A percentile compares a stretch with the other conserved stretches of the same genome.
Conservation (phyloP, 2,888 invertebrate genomes). For the Amphimallon solstitiale region DNA sequence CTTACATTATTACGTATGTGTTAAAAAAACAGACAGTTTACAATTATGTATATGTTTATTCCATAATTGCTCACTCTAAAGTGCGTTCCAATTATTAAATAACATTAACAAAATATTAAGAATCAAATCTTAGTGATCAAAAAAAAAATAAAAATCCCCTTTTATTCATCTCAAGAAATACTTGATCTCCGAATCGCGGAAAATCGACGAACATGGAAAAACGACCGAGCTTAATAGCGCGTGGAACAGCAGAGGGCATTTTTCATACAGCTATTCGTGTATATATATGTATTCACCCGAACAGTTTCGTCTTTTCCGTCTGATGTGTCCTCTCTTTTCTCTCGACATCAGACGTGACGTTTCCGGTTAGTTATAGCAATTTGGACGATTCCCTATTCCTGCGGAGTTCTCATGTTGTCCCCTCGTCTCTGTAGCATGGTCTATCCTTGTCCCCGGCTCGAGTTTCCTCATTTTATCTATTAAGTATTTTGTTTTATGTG, state of each 20-base stretch:
- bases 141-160: slow-evolving; percentile 26
- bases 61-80: no score
- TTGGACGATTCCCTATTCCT: not conserved
- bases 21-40: no score
- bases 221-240: slow-evolving; percentile 16
- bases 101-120: no score
- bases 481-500: not conserved
- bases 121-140: no score
- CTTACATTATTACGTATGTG: no score
- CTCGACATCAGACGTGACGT: no score
- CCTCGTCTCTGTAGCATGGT: not conserved
- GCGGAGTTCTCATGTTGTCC: not conserved
- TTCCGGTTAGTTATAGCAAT: no score
- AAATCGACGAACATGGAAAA: not conserved
- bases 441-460: no score
- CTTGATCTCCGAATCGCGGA: slow-evolving; percentile 1
- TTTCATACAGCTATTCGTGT: not conserved
- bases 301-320: not conserved
- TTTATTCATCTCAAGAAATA: not conserved
- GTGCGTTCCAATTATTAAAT: no score
- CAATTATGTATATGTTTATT: no score
- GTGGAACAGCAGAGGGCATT: not conserved
- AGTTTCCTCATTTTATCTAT: slow-evolving; percentile 1
- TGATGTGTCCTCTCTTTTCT: not conserved
- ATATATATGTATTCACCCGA: not conserved